Percentiles rank a stretch among this genome's conserved stretches.
Evolutionary conservation across 2,113 vertebrate genomes (phyloP).

Genomic region (Amphiprion ocellaris): DNA sequence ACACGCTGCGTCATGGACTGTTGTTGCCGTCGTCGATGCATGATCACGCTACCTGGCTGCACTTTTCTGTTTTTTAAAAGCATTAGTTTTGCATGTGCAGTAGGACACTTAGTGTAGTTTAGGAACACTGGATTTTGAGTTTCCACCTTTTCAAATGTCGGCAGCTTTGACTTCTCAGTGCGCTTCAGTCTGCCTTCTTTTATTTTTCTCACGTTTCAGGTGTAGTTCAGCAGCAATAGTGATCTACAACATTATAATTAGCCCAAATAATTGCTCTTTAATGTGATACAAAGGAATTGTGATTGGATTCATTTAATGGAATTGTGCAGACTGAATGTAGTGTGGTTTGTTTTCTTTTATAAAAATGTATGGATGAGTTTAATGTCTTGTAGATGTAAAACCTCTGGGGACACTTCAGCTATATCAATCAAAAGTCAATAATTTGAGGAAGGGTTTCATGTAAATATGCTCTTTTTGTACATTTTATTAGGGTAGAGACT

Average conservation of each 20-base stretch:
- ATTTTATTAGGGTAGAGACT: conserved; percentile 26
- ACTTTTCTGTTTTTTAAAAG: background rate
- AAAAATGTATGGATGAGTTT: background rate
- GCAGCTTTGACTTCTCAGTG: conserved; percentile 37
- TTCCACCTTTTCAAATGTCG: background rate
- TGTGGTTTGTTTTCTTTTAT: background rate
- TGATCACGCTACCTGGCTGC: background rate
- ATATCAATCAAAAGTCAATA: conserved; percentile 14
- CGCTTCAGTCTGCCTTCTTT: conserved; percentile 42
- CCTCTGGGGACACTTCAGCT: background rate
- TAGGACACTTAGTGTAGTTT: background rate
- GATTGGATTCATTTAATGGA: background rate
- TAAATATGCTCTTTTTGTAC: conserved; percentile 46
- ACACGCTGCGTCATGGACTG: background rate
- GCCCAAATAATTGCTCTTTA: background rate
- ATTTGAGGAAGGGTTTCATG: conserved; percentile 3
- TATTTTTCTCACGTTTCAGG: conserved; percentile 21
- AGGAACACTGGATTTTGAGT: conserved; percentile 31
- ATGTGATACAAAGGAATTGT: background rate
- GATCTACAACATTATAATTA: background rate
- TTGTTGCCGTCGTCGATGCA: background rate
- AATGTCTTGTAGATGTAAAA: background rate
- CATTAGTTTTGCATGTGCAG: background rate
- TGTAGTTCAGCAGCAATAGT: conserved; percentile 4
- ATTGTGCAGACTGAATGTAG: conserved; percentile 30